phyloP scores from a whole-genome alignment of 2,888 invertebrate genomes.

The Tinea pellionella region DNA sequence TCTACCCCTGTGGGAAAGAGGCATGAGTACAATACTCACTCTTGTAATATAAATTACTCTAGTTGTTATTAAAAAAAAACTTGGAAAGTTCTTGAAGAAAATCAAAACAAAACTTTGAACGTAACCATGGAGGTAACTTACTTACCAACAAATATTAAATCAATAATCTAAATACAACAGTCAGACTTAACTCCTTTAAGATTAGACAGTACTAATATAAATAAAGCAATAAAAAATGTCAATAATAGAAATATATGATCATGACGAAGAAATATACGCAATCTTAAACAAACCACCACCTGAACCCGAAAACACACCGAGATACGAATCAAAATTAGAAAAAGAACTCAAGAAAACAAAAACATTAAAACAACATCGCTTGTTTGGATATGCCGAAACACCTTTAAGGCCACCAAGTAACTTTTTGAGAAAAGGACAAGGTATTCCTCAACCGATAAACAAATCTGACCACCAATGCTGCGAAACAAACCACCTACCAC shows the following conservation, averaged over 20 bases:
- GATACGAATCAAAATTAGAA: conserved; percentile 64
- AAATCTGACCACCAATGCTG: conserved; percentile 45
- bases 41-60: too few species aligned
- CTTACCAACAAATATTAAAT: too few species aligned
- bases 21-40: too few species aligned
- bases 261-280: conserved; percentile 75
- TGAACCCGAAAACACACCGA: conserved; percentile 57
- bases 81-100: too few species aligned
- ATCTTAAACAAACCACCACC: conserved; percentile 62
- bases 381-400: conserved; percentile 76
- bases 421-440: conserved; percentile 73
- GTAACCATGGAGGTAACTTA: too few species aligned
- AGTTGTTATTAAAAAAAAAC: too few species aligned
- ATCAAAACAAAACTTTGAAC: too few species aligned
- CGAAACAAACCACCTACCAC: conserved; percentile 48
- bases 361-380: conserved; percentile 59
- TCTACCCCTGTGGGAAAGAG: too few species aligned
- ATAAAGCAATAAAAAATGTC: conserved; percentile 64
- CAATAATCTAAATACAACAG: too few species aligned
- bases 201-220: too few species aligned
- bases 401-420: conserved; percentile 69
- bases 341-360: conserved; percentile 54
- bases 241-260: conserved; percentile 72
- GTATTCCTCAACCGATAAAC: conserved; percentile 51
- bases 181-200: too few species aligned